A percentile compares a stretch with the other conserved stretches of the same genome.
Conservation (phyloP, 2,888 invertebrate species). For the Oscheius sp. region DNA sequence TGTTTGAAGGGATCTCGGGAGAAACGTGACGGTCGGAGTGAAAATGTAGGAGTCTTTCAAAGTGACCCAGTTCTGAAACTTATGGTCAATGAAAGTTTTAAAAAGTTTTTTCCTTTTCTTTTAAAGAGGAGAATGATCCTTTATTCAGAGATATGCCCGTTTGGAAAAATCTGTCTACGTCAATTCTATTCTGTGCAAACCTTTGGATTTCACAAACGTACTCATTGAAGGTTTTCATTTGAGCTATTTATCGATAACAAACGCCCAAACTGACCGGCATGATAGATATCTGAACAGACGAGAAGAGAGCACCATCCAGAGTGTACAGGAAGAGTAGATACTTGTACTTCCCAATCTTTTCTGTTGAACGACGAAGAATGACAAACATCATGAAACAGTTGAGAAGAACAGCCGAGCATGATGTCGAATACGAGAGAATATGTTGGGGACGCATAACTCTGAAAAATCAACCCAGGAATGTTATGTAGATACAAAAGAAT, state of each 20-base stretch:
- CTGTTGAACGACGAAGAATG: constrained; percentile 5
- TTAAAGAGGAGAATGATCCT: no score
- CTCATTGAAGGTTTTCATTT: no score
- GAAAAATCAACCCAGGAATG: no score
- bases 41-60: not conserved
- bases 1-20: not conserved
- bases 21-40: constrained; percentile 2
- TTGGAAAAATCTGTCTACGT: no score
- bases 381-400: constrained; percentile 11
- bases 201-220: no score
- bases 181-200: no score
- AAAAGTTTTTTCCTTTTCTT: no score
- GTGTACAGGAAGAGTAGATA: constrained; percentile 21
- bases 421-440: not conserved
- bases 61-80: constrained; percentile 10
- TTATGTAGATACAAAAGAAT: no score
- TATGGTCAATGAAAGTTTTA: no score
- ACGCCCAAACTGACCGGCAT: not conserved
- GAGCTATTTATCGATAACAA: not conserved
- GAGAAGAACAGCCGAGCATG: not conserved
- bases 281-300: not conserved
- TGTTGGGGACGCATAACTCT: constrained; percentile 4
- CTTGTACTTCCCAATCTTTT: constrained; percentile 16
- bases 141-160: no score
- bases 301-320: not conserved